phyloP scores from a whole-genome alignment of 1,140 invertebrate genomes.

The Gonioctena quinquepunctata region DNA sequence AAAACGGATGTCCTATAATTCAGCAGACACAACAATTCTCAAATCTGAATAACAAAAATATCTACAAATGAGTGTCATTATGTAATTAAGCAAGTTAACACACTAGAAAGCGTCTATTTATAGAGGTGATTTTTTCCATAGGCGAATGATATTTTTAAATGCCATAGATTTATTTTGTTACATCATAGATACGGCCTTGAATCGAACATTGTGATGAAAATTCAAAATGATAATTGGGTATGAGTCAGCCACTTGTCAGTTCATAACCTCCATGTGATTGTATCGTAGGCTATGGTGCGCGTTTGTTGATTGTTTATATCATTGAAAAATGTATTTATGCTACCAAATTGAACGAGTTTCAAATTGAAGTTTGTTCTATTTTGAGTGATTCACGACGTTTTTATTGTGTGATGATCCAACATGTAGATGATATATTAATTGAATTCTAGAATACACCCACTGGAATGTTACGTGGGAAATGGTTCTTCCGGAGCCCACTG shows the following conservation, averaged over 20 bases:
- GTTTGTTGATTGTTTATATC: not conserved
- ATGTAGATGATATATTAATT: too few relatives aligned
- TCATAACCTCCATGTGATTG: constrained; percentile 3
- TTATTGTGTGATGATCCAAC: too few relatives aligned
- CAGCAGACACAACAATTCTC: not conserved
- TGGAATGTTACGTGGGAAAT: too few relatives aligned
- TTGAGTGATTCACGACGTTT: too few relatives aligned
- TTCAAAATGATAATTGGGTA: constrained; percentile 4
- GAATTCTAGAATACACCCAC: too few relatives aligned
- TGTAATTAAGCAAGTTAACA: constrained; percentile 5
- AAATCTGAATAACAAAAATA: not conserved
- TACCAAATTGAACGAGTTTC: too few relatives aligned
- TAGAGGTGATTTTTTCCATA: constrained; percentile 13
- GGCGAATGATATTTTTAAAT: not conserved
- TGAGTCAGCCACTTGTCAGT: not conserved
- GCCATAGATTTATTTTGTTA: not conserved
- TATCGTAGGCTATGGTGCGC: not conserved
- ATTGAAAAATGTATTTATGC: too few relatives aligned
- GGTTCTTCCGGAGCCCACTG: too few relatives aligned
- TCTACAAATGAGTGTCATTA: not conserved
- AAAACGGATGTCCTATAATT: not conserved
- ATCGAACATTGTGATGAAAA: not conserved
- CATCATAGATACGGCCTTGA: constrained; percentile 4
- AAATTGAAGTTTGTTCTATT: too few relatives aligned
- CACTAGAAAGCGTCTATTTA: not conserved